Evolutionary conservation across 2,113 vertebrate species (phyloP).

Genomic region (Cyprinodon tularosa): DNA sequence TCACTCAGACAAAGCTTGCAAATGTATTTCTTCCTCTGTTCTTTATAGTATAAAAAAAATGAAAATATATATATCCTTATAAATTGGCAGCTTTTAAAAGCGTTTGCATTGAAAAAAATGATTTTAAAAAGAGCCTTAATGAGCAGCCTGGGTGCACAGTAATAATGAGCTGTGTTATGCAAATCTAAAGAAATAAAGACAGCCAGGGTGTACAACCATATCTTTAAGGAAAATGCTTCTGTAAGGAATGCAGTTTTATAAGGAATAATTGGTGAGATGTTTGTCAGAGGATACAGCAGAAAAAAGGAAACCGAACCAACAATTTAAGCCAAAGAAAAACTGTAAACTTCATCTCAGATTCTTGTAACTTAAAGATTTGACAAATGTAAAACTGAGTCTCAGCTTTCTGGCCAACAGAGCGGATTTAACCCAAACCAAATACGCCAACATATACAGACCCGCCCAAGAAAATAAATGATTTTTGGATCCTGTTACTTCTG

Average conservation of each 20-base stretch:
- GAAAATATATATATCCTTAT: background rate
- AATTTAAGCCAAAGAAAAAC: background rate
- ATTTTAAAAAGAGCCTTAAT: background rate
- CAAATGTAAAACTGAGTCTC: background rate
- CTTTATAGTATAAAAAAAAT: background rate
- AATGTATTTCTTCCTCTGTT: background rate
- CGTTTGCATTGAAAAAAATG: background rate
- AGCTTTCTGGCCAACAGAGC: background rate
- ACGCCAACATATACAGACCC: background rate
- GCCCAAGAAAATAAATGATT: background rate
- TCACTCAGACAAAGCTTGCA: background rate
- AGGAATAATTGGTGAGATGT: background rate
- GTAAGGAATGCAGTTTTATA: background rate
- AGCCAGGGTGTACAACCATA: background rate
- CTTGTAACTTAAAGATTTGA: background rate
- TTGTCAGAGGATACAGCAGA: too few relatives aligned
- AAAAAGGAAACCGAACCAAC: background rate
- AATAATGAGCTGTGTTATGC: conserved; percentile 6
- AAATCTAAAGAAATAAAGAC: background rate
- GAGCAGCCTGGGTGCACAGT: background rate
- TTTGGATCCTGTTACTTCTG: background rate
- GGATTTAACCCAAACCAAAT: background rate
- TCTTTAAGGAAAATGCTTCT: background rate
- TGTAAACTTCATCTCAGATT: background rate
- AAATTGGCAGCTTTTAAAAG: rapidly evolving